Evolutionary conservation across 92 coral and sea anemone species (phyloP), one percentile per base, ranked within the genome.

Genomic region (Porites divaricata): DNA sequence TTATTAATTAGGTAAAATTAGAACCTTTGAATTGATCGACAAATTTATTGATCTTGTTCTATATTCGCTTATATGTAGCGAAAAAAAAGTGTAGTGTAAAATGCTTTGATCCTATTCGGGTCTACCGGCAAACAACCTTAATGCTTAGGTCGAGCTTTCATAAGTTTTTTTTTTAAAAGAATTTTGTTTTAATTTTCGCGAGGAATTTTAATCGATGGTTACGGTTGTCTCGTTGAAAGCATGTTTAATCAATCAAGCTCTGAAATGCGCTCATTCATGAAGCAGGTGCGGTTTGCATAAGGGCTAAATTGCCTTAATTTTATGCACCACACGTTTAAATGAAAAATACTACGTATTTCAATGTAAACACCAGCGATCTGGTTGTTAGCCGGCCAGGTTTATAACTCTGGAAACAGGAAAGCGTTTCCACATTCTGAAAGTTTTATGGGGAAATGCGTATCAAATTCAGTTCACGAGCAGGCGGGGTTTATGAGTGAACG

Each of bases 251-350:
- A 8, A 26, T 19, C 21, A 9, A 57, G 23, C 20, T 15, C 81
- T 77, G 70, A 63, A 49, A 65, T 50, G 62, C 61, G 62, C 82
- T 63, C 21, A 11, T 2, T 77, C 72, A 9, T 0, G 48, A 5
- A 35, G 45, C 72, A 65, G 72, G 48, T 78, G 72, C 22, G 20
- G 15, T 28, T 48, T 45, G 24, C 82, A 48, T 69, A 65, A 15
- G 5, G 82, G 41, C 35, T 64, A 78, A 78, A 63, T 48, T 69
- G 57, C 69, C 17, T 8, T 64, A 78, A 78, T 77, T 20, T 69
- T 69, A 78, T 78, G 82, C 82, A 78, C 22, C 63, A 72, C 61
- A 66, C 72, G 59, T 24, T 74, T 69, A 23, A 10, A 9, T 13
- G 24, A 22, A 63, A 78, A 78, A 5, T 2, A 65, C 62, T 49